These are phyloP conservation scores for Mormyrus iriodes DNA, from an alignment of 2,113 vertebrate species.

Conservation along the genomic window DNA sequence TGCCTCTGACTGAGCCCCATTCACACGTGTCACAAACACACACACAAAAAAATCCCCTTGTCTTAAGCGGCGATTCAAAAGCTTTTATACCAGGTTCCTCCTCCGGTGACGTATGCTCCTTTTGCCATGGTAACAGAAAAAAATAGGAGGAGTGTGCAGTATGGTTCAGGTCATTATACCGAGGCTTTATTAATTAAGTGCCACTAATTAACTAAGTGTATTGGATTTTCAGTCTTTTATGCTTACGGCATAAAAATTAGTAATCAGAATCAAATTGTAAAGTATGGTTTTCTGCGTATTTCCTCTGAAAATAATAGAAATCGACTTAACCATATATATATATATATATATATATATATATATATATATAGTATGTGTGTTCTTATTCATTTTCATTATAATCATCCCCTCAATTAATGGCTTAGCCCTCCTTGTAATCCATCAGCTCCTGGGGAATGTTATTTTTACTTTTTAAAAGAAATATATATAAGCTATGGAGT, in stretches of 20 bases:
- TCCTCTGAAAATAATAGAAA: not conserved
- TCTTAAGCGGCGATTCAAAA: not conserved
- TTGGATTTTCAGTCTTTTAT: not conserved
- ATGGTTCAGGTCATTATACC: not conserved
- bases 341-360: too few relatives aligned
- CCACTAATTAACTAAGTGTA: too few relatives aligned
- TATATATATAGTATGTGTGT: too few relatives aligned
- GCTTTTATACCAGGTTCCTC: not conserved
- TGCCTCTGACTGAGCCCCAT: not conserved
- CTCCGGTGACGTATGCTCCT: not conserved
- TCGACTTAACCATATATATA: too few relatives aligned
- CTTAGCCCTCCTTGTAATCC: too few relatives aligned
- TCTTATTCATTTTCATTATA: not conserved
- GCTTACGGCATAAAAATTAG: not conserved
- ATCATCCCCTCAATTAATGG: not conserved
- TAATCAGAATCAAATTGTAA: not conserved
- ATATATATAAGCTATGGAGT: too few relatives aligned
- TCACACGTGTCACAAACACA: not conserved
- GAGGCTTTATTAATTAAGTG: not conserved
- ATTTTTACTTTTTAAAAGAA: too few relatives aligned
- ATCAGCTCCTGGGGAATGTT: too few relatives aligned
- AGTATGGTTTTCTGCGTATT: not conserved
- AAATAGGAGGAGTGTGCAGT: not conserved
- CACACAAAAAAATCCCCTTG: not conserved
- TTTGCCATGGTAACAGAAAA: not conserved